Conservation (phyloP, 2,888 invertebrate species). For the Athrips mouffetella region DNA sequence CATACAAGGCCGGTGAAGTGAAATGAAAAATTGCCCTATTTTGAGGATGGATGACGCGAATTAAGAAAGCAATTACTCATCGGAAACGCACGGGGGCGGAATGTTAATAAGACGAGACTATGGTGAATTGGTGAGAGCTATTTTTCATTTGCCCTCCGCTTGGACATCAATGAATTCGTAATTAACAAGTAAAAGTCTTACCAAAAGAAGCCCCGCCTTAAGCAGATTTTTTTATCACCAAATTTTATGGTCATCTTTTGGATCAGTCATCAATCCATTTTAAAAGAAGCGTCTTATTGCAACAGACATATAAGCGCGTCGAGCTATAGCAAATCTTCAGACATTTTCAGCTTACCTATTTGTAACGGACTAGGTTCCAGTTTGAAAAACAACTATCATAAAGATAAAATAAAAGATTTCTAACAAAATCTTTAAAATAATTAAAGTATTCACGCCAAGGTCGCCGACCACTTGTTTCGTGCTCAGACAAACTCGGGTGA, state of each 20-base stretch:
- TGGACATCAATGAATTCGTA: conserved; percentile 58
- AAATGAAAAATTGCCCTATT: conserved; percentile 76
- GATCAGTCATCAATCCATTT: no score
- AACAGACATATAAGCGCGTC: no score
- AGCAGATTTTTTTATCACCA: no score
- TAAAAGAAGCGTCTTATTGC: no score
- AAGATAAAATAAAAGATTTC: no score
- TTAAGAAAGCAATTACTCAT: conserved; percentile 79
- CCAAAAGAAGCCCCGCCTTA: no score
- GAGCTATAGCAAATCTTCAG: no score
- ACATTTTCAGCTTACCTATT: no score
- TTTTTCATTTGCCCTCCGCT: conserved; percentile 65
- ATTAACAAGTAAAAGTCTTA: conserved; percentile 58
- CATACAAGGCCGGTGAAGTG: conserved; percentile 45
- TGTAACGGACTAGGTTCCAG: no score
- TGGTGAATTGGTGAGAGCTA: conserved; percentile 55
- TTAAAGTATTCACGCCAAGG: conserved; percentile 32
- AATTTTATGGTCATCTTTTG: no score
- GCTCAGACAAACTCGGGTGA: not conserved
- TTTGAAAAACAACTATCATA: no score
- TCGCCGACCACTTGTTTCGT: conserved; percentile 27
- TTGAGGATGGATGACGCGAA: conserved; percentile 77
- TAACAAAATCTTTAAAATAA: not conserved
- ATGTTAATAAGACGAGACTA: conserved; percentile 73
- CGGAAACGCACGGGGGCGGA: conserved; percentile 69